phyloP scores from a whole-genome alignment of 2,797 vertebrate genomes.

The Gephyroberyx darwinii region DNA sequence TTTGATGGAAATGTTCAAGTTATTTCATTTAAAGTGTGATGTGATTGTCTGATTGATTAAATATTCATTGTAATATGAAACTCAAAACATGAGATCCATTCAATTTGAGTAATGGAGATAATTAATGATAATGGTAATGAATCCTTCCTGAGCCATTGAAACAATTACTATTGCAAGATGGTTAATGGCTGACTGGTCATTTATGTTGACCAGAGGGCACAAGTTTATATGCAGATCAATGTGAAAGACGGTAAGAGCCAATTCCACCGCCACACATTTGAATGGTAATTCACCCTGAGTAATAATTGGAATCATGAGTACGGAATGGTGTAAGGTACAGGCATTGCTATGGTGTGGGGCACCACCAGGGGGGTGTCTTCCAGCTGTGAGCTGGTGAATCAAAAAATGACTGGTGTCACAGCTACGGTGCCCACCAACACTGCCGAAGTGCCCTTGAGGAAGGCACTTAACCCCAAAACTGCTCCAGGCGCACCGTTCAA shows the following conservation, averaged over 20 bases:
- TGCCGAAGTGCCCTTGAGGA: too few relatives aligned
- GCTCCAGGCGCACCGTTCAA: too few relatives aligned
- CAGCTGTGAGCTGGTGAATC: too few relatives aligned
- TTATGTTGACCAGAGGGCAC: constrained; percentile 24
- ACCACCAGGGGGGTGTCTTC: too few relatives aligned
- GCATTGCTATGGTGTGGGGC: constrained; percentile 30
- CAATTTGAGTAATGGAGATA: constrained; percentile 45
- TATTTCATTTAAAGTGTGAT: constrained; percentile 31
- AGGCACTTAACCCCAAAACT: too few relatives aligned
- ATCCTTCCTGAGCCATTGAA: constrained; percentile 55
- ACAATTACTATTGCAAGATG: constrained; percentile 37
- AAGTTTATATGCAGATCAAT: constrained; percentile 46
- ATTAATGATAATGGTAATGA: constrained; percentile 44
- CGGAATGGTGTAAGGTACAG: constrained; percentile 26
- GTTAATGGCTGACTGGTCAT: constrained; percentile 37
- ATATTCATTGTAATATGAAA: constrained; percentile 46
- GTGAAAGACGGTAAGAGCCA: constrained; percentile 36
- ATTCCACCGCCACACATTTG: constrained; percentile 36
- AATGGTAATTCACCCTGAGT: constrained; percentile 29
- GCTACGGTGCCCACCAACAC: too few relatives aligned
- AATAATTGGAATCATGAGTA: constrained; percentile 31
- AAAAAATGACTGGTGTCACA: too few relatives aligned
- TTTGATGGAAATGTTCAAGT: constrained; percentile 37
- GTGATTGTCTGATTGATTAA: constrained; percentile 47
- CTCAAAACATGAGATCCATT: constrained; percentile 50